A percentile compares a stretch with the other conserved stretches of the same genome.
phyloP scores from a whole-genome alignment of 2,888 invertebrate species.

The Scaptomyza caliginosa region DNA sequence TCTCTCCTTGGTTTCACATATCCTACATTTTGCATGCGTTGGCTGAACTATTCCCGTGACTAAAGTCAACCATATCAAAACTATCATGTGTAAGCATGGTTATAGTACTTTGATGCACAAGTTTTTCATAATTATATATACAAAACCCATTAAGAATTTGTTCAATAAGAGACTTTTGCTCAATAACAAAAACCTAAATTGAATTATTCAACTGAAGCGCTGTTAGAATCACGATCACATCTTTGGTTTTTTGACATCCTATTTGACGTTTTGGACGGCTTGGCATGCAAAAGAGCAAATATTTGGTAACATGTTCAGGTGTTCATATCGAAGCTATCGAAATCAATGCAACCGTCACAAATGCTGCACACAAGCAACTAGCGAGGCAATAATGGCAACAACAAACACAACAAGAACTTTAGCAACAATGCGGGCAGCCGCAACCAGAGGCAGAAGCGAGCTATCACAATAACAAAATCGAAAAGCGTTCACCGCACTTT shows the following conservation, averaged over 20 bases:
- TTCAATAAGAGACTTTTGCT: no score
- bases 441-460: constrained; percentile 37
- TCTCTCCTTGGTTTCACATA: background rate
- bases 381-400: constrained; percentile 1
- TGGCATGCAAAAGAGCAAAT: constrained; percentile 48
- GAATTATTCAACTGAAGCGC: no score
- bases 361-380: constrained; percentile 24
- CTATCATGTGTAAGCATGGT: background rate
- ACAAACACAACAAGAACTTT: background rate
- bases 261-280: constrained; percentile 19
- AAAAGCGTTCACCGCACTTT: constrained; percentile 59
- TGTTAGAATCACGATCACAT: background rate
- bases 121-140: no score
- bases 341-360: constrained; percentile 43
- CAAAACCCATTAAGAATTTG: no score
- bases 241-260: constrained; percentile 27
- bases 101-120: no score
- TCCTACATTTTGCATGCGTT: constrained; percentile 13
- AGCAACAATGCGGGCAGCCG: constrained; percentile 42
- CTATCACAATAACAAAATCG: constrained; percentile 72
- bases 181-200: no score
- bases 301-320: constrained; percentile 64
- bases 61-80: background rate
- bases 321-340: constrained; percentile 52
- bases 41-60: background rate